phyloP scores from a whole-genome alignment of 1,140 invertebrate genomes.

The Nasonia vitripennis region DNA sequence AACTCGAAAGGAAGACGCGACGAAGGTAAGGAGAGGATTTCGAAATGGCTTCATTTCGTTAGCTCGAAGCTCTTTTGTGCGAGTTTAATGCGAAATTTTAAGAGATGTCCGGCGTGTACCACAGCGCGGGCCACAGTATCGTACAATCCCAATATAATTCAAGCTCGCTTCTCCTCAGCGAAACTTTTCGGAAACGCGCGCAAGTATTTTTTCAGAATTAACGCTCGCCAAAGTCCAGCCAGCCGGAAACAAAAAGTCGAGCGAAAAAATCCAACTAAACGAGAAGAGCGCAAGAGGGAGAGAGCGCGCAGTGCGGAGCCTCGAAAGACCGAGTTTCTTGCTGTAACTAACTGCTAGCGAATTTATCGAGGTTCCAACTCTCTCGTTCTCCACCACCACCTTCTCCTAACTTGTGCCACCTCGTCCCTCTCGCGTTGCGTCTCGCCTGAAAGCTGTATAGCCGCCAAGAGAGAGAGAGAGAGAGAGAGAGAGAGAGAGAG shows the following conservation, averaged over 20 bases:
- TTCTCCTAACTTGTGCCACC: slow-evolving; percentile 23
- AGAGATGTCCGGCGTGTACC: neutral
- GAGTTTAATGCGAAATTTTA: neutral
- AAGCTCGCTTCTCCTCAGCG: too few relatives aligned
- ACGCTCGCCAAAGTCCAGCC: slow-evolving; percentile 3
- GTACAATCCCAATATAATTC: neutral
- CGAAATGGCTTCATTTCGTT: neutral
- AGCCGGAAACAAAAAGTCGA: neutral
- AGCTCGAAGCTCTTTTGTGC: too few relatives aligned
- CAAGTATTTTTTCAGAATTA: slow-evolving; percentile 40
- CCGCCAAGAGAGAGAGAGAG: slow-evolving; percentile 21
- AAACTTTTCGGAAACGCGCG: neutral
- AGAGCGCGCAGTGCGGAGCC: slow-evolving; percentile 39
- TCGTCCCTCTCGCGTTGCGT: neutral
- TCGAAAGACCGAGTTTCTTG: slow-evolving; percentile 67
- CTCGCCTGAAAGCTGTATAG: neutral
- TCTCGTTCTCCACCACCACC: slow-evolving; percentile 57
- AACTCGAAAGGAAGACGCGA: neutral
- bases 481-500: slow-evolving; percentile 36
- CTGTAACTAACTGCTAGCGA: slow-evolving; percentile 71
- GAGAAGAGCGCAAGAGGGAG: slow-evolving; percentile 13
- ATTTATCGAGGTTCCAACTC: slow-evolving; percentile 70
- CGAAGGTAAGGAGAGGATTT: neutral
- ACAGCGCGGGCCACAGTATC: too few relatives aligned
- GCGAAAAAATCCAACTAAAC: neutral